A percentile compares a stretch with the other conserved stretches of the same genome.
These are phyloP conservation scores for Tetramorium parvispinum DNA, from an alignment of 1,140 invertebrate species.

Conservation along the genomic window DNA sequence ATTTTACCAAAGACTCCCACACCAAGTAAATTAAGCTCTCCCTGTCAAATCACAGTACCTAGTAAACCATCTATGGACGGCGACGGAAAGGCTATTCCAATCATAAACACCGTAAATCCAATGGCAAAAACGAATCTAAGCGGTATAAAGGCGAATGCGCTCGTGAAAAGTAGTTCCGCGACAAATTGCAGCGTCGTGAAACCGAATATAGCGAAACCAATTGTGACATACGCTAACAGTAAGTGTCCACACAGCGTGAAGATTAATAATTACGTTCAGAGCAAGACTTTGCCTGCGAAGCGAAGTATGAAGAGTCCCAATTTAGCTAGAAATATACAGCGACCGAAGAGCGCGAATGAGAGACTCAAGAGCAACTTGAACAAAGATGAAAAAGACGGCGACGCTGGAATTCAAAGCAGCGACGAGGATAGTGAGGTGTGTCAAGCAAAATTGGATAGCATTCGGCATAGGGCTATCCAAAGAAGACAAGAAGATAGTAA, in stretches of 20 bases:
- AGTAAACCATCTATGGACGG: slow-evolving; percentile 75
- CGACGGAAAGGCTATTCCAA: slow-evolving; percentile 77
- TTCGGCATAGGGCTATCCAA: slow-evolving; percentile 87
- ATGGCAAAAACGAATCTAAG: slow-evolving; percentile 78
- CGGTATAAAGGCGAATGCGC: slow-evolving; percentile 75
- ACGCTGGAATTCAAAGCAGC: slow-evolving; percentile 80
- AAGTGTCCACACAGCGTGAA: slow-evolving; percentile 82
- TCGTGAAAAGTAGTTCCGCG: slow-evolving; percentile 80
- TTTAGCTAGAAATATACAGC: slow-evolving; percentile 76
- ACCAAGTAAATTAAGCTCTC: slow-evolving; percentile 80
- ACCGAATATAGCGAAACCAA: slow-evolving; percentile 79
- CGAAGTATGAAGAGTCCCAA: slow-evolving; percentile 78
- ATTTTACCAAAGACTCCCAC: slow-evolving; percentile 79
- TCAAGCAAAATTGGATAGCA: slow-evolving; percentile 87
- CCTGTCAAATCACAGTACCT: slow-evolving; percentile 80
- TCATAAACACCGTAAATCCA: slow-evolving; percentile 79
- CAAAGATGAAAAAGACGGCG: slow-evolving; percentile 74
- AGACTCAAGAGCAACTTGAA: slow-evolving; percentile 72
- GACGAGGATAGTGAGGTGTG: slow-evolving; percentile 88
- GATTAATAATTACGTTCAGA: slow-evolving; percentile 84
- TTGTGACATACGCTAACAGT: slow-evolving; percentile 74
- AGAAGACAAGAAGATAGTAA: slow-evolving; percentile 85
- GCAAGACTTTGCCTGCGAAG: slow-evolving; percentile 79
- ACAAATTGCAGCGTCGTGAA: slow-evolving; percentile 76
- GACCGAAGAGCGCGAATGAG: slow-evolving; percentile 76